Base-by-base conservation (phyloP, 2,113 vertebrate genomes). In the Aldabrachelys gigantea region DNA sequence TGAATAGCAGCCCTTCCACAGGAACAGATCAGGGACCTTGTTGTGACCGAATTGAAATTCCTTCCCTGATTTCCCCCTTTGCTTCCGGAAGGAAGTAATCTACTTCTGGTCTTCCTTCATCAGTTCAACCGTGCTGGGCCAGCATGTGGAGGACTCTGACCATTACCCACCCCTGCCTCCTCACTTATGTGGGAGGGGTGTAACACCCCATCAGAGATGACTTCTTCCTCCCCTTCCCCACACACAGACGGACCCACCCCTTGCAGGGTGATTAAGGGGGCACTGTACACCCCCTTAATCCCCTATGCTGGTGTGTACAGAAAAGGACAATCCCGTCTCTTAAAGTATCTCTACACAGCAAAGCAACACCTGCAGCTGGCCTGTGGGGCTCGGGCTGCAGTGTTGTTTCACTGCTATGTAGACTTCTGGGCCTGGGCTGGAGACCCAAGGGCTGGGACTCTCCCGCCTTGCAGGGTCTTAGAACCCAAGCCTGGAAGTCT, bases 31-130 rank as follows among this genome's bases (percentile, higher is more conserved):
- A 85, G 57, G 82, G 57, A 85, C 91, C 59, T 49, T 69, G 19
- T n/a, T 88, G 44, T 25, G 62, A 90, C 59, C 89, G 50, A 62
- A 21, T 11, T 87, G 54, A 59, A 84, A 49, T 82, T 92, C 92
- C 65, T 91, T 10, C 52, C 83, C 38, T 91, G n/a, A 44, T 96
- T 96, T 92, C 84, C 29, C 9, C 41, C 75, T 91, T 87, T 17
- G 14, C 84, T 90, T n/a, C 56, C 54, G 57, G 54, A 52, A n/a
- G 57, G 62, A 85, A 84, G 22, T 65, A 7, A 72, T 9, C 59
- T 89, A 57, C 17, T 85, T 44, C 38, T 13, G 6, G 17, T 88
- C 72, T 91, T 89, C 49, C 50, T 19, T 69, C 62, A 22, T 72
- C 65, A 72, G 19, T 72, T 72, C 35, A 72, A 22, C n/a, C 8